Conservation (phyloP, 2,797 vertebrate species). For the Gymnodraco acuticeps region DNA sequence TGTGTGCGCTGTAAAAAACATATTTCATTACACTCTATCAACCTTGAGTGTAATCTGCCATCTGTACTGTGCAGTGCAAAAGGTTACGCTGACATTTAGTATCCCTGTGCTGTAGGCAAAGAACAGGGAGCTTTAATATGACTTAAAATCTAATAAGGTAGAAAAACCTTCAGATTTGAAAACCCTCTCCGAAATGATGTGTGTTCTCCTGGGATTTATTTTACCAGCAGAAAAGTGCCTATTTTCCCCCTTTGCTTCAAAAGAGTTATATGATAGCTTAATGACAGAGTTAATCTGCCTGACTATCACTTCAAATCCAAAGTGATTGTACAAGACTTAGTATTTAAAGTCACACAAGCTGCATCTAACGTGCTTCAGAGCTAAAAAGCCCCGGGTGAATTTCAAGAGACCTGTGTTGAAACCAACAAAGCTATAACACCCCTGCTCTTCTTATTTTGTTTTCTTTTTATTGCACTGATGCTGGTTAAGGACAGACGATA, state of each 20-base stretch:
- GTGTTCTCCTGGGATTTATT: conserved; percentile 51
- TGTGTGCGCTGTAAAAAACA: conserved; percentile 39
- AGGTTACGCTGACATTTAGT: conserved; percentile 48
- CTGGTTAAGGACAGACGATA: conserved; percentile 20
- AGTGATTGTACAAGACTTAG: conserved; percentile 50
- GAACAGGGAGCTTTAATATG: conserved; percentile 46
- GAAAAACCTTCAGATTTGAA: conserved; percentile 48
- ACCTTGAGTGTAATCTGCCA: conserved; percentile 43
- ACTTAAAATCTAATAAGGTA: conserved; percentile 58
- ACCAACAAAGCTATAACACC: conserved; percentile 3
- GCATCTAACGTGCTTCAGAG: conserved; percentile 38
- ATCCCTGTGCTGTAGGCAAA: conserved; percentile 35
- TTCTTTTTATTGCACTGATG: conserved; percentile 3
- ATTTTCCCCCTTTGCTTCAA: conserved; percentile 55
- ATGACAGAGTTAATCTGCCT: conserved; percentile 47
- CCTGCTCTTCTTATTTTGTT: conserved; percentile 22
- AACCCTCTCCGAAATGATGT: conserved; percentile 35
- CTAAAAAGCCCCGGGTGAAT: conserved; percentile 48
- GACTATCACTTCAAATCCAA: conserved; percentile 63
- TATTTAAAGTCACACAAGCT: conserved; percentile 54
- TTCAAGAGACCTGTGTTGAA: conserved; percentile 16
- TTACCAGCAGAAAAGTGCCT: conserved; percentile 42
- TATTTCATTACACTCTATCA: conserved; percentile 43
- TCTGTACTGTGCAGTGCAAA: conserved; percentile 34
- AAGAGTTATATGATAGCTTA: conserved; percentile 57